Evolutionary conservation across 2,888 invertebrate species (phyloP).

Genomic region (Tenthredo distinguenda): DNA sequence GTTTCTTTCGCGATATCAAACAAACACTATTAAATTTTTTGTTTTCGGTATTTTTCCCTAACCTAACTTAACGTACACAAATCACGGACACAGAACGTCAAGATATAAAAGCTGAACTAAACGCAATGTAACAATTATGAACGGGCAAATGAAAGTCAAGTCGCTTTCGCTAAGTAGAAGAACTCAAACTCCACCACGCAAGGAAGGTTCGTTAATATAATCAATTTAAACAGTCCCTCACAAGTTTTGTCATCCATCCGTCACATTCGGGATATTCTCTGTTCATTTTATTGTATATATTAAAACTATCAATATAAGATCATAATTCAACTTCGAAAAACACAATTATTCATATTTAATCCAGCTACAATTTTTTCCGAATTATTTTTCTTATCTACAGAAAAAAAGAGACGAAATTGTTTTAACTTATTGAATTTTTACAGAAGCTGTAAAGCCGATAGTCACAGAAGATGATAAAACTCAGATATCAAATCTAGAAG

Average conservation of each 20-base stretch:
- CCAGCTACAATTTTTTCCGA: too few species aligned
- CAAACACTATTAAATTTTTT: not conserved
- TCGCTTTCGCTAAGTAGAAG: conserved; percentile 17
- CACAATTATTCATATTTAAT: too few species aligned
- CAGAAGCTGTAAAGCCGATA: not conserved
- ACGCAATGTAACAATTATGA: conserved; percentile 20
- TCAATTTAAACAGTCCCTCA: not conserved
- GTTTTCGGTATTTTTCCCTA: not conserved
- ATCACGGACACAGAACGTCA: not conserved
- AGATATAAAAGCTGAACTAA: not conserved
- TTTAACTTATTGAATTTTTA: not conserved
- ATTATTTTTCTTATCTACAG: not conserved
- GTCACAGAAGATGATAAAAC: not conserved
- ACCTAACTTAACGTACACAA: not conserved
- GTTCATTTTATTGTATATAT: not conserved
- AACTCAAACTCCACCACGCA: conserved; percentile 6
- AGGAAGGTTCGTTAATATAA: conserved; percentile 28
- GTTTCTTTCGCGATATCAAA: not conserved
- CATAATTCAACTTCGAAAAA: too few species aligned
- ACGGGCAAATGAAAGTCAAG: conserved; percentile 12
- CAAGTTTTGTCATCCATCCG: not conserved
- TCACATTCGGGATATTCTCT: not conserved
- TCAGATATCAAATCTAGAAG: not conserved
- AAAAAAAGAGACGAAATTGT: not conserved
- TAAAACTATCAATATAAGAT: too few species aligned